These are phyloP conservation scores for Lithodes maja DNA, from an alignment of 2,888 invertebrate species.

Conservation along the genomic window DNA sequence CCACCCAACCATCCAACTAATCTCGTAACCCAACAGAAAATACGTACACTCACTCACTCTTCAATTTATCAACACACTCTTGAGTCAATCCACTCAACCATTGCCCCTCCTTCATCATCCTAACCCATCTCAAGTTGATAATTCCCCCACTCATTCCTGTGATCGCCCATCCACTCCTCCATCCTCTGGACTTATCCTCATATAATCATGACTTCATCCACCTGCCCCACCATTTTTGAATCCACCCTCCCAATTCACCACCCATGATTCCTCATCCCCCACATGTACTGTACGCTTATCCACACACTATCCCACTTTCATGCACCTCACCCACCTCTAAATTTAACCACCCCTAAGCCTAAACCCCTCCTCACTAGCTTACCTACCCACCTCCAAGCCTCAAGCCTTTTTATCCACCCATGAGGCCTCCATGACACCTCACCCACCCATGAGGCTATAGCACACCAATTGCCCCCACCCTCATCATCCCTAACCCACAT, in stretches of 20 bases:
- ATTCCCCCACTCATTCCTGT: background rate
- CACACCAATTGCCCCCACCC: no score
- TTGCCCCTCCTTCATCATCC: no score
- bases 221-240: background rate
- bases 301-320: background rate
- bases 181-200: background rate
- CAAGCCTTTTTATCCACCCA: no score
- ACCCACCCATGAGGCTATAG: no score
- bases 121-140: background rate
- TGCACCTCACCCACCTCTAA: background rate
- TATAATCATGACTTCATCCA: background rate
- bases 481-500: no score
- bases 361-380: background rate
- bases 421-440: no score
- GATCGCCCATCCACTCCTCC: background rate
- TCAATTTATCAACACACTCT: no score
- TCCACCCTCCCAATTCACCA: background rate
- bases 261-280: background rate
- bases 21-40: no score
- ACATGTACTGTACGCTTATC: background rate
- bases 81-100: no score
- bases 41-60: no score
- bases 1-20: no score
- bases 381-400: background rate
- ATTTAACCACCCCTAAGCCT: background rate